Evolutionary conservation across 2,797 vertebrate genomes (phyloP).

Genomic region (Coranthus polyacanthus): DNA sequence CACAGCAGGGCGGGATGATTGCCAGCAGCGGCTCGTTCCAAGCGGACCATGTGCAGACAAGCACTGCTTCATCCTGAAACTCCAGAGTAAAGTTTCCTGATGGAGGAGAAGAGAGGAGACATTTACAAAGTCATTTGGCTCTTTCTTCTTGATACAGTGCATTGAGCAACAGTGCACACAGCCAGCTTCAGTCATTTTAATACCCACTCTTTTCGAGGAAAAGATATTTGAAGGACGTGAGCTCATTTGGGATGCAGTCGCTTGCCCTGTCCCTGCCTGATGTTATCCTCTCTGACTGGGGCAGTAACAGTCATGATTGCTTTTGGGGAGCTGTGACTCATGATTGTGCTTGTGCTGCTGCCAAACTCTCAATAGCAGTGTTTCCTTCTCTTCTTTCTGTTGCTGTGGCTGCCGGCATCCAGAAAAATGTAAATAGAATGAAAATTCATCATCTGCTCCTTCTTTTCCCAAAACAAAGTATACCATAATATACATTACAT

Average conservation of each 20-base stretch:
- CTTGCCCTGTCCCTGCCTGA: constrained; percentile 64
- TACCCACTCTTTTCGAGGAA: constrained; percentile 41
- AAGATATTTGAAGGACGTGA: constrained; percentile 73
- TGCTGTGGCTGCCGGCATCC: constrained; percentile 23
- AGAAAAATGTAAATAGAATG: constrained; percentile 39
- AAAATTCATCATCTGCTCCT: constrained; percentile 20
- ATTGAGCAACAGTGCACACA: constrained; percentile 31
- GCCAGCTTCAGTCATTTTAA: constrained; percentile 57
- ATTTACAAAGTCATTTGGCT: constrained; percentile 67
- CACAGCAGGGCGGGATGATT: constrained; percentile 59
- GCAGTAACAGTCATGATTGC: constrained; percentile 68
- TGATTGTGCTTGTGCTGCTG: constrained; percentile 59
- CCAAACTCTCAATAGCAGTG: constrained; percentile 60
- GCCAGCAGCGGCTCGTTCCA: constrained; percentile 67
- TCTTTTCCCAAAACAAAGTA: constrained; percentile 4
- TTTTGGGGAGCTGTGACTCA: constrained; percentile 80
- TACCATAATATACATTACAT: not conserved
- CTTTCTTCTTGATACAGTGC: constrained; percentile 49
- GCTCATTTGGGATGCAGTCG: constrained; percentile 74
- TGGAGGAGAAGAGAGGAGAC: constrained; percentile 40
- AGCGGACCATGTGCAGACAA: constrained; percentile 66
- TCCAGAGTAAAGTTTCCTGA: constrained; percentile 59
- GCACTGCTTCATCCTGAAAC: constrained; percentile 54
- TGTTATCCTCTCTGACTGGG: constrained; percentile 74
- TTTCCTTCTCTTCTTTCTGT: constrained; percentile 44